Base-by-base conservation (phyloP, 2,888 invertebrate species). In the Drosophila greeni region DNA sequence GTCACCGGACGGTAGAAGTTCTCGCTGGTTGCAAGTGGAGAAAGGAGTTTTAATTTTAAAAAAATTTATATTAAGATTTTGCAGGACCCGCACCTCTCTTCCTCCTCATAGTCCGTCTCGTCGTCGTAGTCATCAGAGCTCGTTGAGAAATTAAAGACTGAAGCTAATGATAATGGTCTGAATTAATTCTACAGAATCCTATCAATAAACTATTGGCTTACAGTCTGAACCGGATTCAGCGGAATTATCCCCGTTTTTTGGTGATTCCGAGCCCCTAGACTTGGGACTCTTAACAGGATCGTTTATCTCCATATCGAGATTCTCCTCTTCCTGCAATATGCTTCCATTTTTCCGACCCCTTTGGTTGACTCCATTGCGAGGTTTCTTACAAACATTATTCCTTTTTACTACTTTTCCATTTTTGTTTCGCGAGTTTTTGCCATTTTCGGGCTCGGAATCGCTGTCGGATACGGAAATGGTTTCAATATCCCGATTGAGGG, bases 361-460 rank as follows among this genome's bases (percentile, higher is more conserved):
- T 11, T 26, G 3, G 16, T 0, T 11, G 7, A 12, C 7, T 26
- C 29, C 45, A 45, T 18, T 45, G 12, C 1, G 8, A 5, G 12
- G 18, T 0, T 23, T n/a, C 0, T 7, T 8, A 29, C 4, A 18
- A 14, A 29, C 7, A 12, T 7, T 11, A 12, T 43, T 43, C 12
- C 7, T 6, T 18, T 18, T 1, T 1, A 1, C 4, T 2, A 14
- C 1, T 0, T 14, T 14, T 7, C 8, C 40, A 40, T 23, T 40
- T 23, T 11, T 11, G 0, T 11, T 1, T 8, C 12, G 7, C 4
- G 14, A 12, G 1, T 12, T 12, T 7, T 3, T 0, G 7, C 16
- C 39, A 3, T 12, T 7, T 7, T 14, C 39, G 8, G 8, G 8
- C 9, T 29, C 12, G 24, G 40, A 42, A 2, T 43, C 26, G 0